Percentiles rank a stretch among this genome's conserved stretches.
Evolutionary conservation across 1,140 invertebrate genomes (phyloP).

Genomic region (Nasonia vitripennis): DNA sequence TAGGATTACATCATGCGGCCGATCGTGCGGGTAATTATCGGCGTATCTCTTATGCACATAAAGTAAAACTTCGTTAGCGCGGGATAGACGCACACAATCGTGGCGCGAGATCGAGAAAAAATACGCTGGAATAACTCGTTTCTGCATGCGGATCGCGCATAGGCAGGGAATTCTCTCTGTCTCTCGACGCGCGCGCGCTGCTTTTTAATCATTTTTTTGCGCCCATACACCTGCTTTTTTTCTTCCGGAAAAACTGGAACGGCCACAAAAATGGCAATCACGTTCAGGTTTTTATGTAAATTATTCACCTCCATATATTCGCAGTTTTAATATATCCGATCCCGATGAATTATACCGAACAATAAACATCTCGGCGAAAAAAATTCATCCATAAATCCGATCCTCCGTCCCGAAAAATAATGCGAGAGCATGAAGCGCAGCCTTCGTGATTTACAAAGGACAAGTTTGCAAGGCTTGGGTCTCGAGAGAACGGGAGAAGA

Average conservation of each 20-base stretch:
- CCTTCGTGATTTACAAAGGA: slow-evolving; percentile 6
- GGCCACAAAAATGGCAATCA: neutral
- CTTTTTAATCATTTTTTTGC: neutral
- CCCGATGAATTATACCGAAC: neutral
- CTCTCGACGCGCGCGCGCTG: neutral
- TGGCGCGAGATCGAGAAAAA: neutral
- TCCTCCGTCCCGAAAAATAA: neutral
- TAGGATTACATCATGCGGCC: slow-evolving; percentile 57
- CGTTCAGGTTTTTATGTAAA: neutral
- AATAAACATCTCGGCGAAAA: too few relatives aligned
- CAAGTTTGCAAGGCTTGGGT: slow-evolving; percentile 25
- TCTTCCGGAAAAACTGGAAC: neutral
- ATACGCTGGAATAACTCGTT: slow-evolving; percentile 8
- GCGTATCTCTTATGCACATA: neutral
- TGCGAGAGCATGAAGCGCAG: neutral
- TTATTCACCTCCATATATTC: neutral
- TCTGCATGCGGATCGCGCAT: neutral
- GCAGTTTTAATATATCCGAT: too few relatives aligned
- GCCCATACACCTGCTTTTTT: neutral
- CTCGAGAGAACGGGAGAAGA: neutral
- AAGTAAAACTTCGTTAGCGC: neutral
- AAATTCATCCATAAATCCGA: neutral
- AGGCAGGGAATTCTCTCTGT: neutral
- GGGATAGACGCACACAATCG: neutral
- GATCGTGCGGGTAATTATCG: slow-evolving; percentile 44